Percentiles rank a stretch among this genome's conserved stretches.
Evolutionary conservation across 1,140 invertebrate genomes (phyloP).

Genomic region (Cydia fagiglandana): DNA sequence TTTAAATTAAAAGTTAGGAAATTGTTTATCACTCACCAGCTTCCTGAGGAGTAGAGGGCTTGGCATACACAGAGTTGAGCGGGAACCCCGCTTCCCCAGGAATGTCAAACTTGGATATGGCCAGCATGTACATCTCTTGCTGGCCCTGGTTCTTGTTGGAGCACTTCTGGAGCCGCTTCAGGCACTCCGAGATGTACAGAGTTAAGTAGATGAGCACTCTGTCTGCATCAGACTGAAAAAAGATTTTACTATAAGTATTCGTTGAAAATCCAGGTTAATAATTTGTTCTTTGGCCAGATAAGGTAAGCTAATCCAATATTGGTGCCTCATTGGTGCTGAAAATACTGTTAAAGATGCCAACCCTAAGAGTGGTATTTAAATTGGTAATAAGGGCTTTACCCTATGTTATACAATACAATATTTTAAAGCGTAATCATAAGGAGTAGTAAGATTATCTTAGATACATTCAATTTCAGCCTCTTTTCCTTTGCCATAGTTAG

Average conservation of each 20-base stretch:
- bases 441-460: too few relatives aligned
- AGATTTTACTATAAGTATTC: neutral
- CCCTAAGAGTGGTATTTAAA: too few relatives aligned
- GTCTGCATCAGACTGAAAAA: slow-evolving; percentile 93
- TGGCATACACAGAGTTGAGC: slow-evolving; percentile 98
- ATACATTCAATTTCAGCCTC: too few relatives aligned
- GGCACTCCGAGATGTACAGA: slow-evolving; percentile 98
- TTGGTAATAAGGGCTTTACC: too few relatives aligned
- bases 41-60: slow-evolving; percentile 88
- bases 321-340: too few relatives aligned
- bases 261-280: neutral
- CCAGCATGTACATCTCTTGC: slow-evolving; percentile 98
- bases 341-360: too few relatives aligned
- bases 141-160: slow-evolving; percentile 92
- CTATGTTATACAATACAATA: too few relatives aligned
- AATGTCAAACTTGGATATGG: slow-evolving; percentile 97
- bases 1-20: too few relatives aligned
- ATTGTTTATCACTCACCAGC: slow-evolving; percentile 81
- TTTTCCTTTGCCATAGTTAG: neutral
- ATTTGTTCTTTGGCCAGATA: neutral
- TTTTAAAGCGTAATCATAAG: too few relatives aligned
- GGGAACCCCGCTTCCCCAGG: slow-evolving; percentile 98
- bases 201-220: slow-evolving; percentile 98
- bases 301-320: too few relatives aligned
- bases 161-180: slow-evolving; percentile 96